Percentiles rank a stretch among this genome's conserved stretches.
Evolutionary conservation across 2,113 vertebrate genomes (phyloP).

Genomic region (Sinosuthora webbiana): DNA sequence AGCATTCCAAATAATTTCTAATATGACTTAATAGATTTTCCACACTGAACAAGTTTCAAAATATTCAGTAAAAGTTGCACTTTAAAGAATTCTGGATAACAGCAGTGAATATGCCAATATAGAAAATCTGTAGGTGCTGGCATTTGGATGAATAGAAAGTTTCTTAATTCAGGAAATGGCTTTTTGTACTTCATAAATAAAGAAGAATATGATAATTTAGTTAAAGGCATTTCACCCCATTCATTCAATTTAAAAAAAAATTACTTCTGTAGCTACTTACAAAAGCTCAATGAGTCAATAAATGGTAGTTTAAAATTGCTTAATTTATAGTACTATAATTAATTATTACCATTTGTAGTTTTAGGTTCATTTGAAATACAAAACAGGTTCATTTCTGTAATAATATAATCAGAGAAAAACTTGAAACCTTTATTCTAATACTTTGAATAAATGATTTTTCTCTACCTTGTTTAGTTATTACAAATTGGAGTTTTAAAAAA

Average conservation of each 20-base stretch:
- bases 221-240: background rate
- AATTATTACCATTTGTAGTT: background rate
- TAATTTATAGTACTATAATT: background rate
- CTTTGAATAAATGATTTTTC: background rate
- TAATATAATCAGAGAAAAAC: background rate
- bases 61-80: background rate
- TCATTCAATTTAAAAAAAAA: background rate
- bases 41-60: background rate
- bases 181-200: background rate
- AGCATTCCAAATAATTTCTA: background rate
- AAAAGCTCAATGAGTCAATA: background rate
- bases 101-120: background rate
- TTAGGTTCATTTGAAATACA: background rate
- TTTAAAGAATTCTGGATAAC: background rate
- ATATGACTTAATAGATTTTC: background rate
- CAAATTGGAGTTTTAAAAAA: background rate
- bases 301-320: background rate
- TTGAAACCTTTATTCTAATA: background rate
- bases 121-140: slow-evolving; percentile 48
- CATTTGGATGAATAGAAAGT: slow-evolving; percentile 34
- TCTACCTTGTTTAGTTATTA: background rate
- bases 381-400: background rate
- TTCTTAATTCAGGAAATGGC: background rate
- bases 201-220: background rate
- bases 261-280: background rate